Conservation (phyloP, 2,113 vertebrate species). For the Mobula hypostoma region DNA sequence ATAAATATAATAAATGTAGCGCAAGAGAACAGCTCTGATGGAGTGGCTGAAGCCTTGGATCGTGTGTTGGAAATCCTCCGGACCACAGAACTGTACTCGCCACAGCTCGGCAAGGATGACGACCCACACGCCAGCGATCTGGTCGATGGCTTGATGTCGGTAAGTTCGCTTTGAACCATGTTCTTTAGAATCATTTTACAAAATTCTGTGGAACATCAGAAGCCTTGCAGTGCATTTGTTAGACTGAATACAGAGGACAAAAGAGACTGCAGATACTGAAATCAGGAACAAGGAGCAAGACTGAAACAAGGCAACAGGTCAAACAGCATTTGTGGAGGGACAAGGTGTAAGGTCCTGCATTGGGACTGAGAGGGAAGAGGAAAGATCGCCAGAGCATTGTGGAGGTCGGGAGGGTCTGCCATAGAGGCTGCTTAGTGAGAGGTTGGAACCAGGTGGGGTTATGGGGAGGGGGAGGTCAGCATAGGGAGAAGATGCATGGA, state of each 20-base stretch:
- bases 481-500: too few species aligned
- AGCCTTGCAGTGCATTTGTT: not conserved
- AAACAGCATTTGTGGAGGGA: too few species aligned
- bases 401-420: too few species aligned
- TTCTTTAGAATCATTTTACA: not conserved
- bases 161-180: slow-evolving; percentile 52
- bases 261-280: too few species aligned
- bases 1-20: slow-evolving; percentile 95
- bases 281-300: too few species aligned
- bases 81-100: slow-evolving; percentile 91
- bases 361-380: too few species aligned
- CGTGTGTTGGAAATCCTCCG: slow-evolving; percentile 90
- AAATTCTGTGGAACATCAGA: not conserved
- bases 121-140: slow-evolving; percentile 93
- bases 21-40: slow-evolving; percentile 87
- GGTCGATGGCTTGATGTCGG: slow-evolving; percentile 87
- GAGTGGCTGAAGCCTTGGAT: slow-evolving; percentile 87
- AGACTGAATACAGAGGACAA: not conserved
- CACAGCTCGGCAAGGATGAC: slow-evolving; percentile 85
- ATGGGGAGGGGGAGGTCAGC: too few species aligned
- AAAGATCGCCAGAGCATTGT: too few species aligned
- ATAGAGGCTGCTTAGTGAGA: too few species aligned
- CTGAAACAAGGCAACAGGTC: too few species aligned
- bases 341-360: too few species aligned
- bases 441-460: too few species aligned